Percentiles rank a stretch among this genome's conserved stretches.
Conservation (phyloP, 2,888 invertebrate genomes). For the Tubulanus polymorphus region DNA sequence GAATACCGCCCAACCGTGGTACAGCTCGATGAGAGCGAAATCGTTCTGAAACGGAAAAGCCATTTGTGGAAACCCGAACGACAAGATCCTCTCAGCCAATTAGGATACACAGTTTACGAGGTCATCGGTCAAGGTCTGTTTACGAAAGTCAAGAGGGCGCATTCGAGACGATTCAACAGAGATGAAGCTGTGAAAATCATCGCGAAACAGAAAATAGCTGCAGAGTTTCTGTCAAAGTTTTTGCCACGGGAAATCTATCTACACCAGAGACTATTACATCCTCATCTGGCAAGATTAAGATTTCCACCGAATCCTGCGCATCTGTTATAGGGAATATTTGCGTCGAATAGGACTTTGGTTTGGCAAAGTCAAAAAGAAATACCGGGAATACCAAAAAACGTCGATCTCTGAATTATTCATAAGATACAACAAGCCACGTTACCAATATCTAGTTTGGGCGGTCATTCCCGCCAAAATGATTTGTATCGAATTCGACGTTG, state of each 20-base stretch:
- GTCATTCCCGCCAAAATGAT: too few relatives aligned
- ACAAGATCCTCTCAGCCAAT: conserved; percentile 4
- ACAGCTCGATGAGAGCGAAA: too few relatives aligned
- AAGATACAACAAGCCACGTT: too few relatives aligned
- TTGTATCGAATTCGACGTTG: too few relatives aligned
- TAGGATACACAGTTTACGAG: conserved; percentile 17
- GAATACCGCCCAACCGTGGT: too few relatives aligned
- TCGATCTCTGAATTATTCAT: too few relatives aligned
- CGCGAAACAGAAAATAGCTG: conserved; percentile 10
- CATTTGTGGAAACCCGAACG: not conserved
- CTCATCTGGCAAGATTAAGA: conserved; percentile 21
- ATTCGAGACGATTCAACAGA: conserved; percentile 8
- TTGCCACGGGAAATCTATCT: conserved; percentile 18
- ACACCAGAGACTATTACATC: conserved; percentile 16
- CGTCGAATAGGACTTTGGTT: too few relatives aligned
- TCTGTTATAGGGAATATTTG: too few relatives aligned
- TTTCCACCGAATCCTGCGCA: too few relatives aligned
- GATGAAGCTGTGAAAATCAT: conserved; percentile 22
- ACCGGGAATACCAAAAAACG: too few relatives aligned
- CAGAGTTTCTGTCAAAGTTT: conserved; percentile 15
- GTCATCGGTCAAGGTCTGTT: conserved; percentile 19
- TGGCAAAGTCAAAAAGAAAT: too few relatives aligned
- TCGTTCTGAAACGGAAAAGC: not conserved
- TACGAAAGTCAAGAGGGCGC: conserved; percentile 19
- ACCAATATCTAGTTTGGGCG: too few relatives aligned